A percentile compares a stretch with the other conserved stretches of the same genome.
Evolutionary conservation across 2,888 invertebrate species (phyloP).

Genomic region (Gisinianus flammeolus): DNA sequence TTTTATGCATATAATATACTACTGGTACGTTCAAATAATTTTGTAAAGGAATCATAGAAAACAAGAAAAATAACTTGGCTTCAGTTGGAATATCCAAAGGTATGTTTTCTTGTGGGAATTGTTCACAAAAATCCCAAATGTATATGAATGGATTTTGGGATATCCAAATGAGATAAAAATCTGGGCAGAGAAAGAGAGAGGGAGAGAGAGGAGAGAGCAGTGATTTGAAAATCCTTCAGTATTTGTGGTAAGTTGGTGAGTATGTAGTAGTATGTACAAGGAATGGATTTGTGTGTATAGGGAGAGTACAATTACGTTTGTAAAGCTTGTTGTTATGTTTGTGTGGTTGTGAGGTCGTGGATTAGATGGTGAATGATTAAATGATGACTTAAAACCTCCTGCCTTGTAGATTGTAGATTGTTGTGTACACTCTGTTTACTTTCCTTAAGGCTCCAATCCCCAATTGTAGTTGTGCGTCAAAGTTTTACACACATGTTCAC

Average conservation of each 20-base stretch:
- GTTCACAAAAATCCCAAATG: no score
- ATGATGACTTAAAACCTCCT: conserved; percentile 15
- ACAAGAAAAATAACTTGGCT: no score
- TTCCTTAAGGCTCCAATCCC: background rate
- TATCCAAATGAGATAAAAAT: no score
- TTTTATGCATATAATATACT: no score
- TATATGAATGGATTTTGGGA: no score
- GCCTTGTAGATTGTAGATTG: background rate
- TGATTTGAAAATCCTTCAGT: background rate
- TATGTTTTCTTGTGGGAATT: no score
- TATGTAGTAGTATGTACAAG: background rate
- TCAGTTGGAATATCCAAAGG: no score
- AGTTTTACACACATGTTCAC: background rate
- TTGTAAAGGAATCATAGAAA: no score
- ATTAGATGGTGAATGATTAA: conserved; percentile 22
- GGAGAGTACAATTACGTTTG: background rate
- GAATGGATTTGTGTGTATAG: conserved; percentile 12
- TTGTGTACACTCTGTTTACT: background rate
- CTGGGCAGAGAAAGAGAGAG: background rate
- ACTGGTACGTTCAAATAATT: no score
- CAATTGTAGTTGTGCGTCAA: background rate
- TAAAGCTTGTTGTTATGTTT: background rate
- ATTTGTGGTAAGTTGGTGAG: background rate
- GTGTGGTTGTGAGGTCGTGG: conserved; percentile 7
- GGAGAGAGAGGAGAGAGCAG: background rate